Base-by-base conservation (phyloP, 1,140 invertebrate genomes). In the Leptinotarsa texana region DNA sequence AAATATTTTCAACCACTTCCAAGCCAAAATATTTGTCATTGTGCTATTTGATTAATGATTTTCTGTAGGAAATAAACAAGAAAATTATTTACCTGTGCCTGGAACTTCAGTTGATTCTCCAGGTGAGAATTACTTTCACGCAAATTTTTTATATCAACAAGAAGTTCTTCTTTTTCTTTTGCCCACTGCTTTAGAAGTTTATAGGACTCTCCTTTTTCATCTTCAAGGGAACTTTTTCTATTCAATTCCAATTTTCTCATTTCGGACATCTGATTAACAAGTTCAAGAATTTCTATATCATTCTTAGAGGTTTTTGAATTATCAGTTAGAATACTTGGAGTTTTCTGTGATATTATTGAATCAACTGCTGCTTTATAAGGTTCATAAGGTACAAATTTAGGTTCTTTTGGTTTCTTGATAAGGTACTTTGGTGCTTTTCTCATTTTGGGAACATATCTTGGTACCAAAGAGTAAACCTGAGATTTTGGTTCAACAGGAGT, bases 351-450 rank as follows among this genome's bases (percentile, higher is more conserved):
- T 63, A 92, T 87, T 74, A 95, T 92, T 63, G 93, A 93, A 84
- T 92, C 93, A 0, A 95, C 92, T 76, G 94, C 94, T 72, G 91
- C 94, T 82, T 94, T 93, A 80, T 95, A 96, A 0, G 95, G 95
- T 82, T 96, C 95, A 80, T 94, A 95, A 1, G 95, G 95, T 22
- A 96, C 89, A 86, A 96, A 96, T 83, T 94, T 95, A 2, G 93
- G 92, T 80, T 92, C 91, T 80, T 92, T 94, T 0, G 88, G 89
- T 83, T 91, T 91, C 49, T 76, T 74, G 17, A 79, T 69, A 42
- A 82, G 72, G 70, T 80, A 84, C 67, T 82, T 83, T 17, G 77
- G 77, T 18, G 77, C 70, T 72, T 82, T 82, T 17, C 76, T 74
- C 57, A 82, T 78, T 67, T 82, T 80, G 49, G 80, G 79, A 11